Conservation (phyloP, 2,797 vertebrate genomes). For the Taenioides sp. region DNA sequence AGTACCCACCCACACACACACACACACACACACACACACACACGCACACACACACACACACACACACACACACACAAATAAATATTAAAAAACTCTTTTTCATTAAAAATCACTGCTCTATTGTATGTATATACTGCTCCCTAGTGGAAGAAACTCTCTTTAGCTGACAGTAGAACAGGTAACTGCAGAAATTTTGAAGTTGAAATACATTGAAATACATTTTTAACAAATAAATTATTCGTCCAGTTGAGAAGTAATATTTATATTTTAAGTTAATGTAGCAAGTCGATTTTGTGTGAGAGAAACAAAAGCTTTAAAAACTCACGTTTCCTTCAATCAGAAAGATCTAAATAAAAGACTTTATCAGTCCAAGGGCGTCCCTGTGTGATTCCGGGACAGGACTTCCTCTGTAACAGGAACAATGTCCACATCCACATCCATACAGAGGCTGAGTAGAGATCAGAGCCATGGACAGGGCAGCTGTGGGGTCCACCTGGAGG, state of each 20-base stretch:
- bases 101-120: not conserved
- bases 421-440: constrained; percentile 14
- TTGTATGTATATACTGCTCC: constrained; percentile 64
- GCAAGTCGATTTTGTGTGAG: not conserved
- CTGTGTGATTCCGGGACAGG: constrained; percentile 52
- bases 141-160: constrained; percentile 41
- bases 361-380: constrained; percentile 38
- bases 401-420: constrained; percentile 54
- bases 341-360: not conserved
- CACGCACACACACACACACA: no score
- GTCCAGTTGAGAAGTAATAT: not conserved
- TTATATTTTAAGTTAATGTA: not conserved
- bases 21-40: not conserved
- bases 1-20: no score
- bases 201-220: not conserved
- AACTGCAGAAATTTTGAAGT: not conserved
- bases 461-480: constrained; percentile 65
- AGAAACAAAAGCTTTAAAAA: not conserved
- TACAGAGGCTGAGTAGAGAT: not conserved
- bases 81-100: not conserved
- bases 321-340: not conserved
- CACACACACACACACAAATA: not conserved
- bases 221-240: not conserved
- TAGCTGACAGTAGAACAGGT: not conserved
- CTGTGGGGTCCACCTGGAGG: constrained; percentile 33